These are phyloP conservation scores for Myzus persicae DNA, from an alignment of 1,140 invertebrate genomes.

Conservation along the genomic window DNA sequence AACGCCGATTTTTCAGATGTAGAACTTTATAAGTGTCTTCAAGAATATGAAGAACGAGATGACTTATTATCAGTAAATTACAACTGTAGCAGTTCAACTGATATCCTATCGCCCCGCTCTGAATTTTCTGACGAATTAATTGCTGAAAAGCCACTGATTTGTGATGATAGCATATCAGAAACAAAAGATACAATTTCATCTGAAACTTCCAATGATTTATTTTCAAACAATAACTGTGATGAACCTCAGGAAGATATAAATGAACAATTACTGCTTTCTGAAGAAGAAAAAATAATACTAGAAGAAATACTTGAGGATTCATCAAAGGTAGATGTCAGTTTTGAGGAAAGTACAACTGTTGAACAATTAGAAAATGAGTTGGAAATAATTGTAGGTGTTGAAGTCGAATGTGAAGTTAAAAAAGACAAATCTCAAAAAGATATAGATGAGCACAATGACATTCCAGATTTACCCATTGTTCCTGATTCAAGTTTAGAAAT, in stretches of 20 bases:
- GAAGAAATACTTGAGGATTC: slow-evolving; percentile 17
- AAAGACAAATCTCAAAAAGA: slow-evolving; percentile 1
- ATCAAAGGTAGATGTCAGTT: not conserved
- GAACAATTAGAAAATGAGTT: slow-evolving; percentile 29
- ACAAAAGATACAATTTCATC: slow-evolving; percentile 51
- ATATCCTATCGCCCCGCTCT: slow-evolving; percentile 14
- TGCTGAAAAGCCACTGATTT: slow-evolving; percentile 52
- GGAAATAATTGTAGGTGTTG: not conserved
- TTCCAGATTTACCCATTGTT: slow-evolving; percentile 51
- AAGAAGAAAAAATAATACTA: slow-evolving; percentile 19
- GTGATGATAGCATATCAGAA: slow-evolving; percentile 54
- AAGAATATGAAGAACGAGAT: slow-evolving; percentile 52
- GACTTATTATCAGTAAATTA: slow-evolving; percentile 35
- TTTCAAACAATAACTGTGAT: not conserved
- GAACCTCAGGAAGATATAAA: slow-evolving; percentile 16
- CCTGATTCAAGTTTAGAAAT: slow-evolving; percentile 41
- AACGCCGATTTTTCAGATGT: slow-evolving; percentile 45
- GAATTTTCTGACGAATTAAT: slow-evolving; percentile 54
- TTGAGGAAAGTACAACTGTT: not conserved
- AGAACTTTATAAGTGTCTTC: slow-evolving; percentile 56
- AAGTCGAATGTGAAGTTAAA: not conserved
- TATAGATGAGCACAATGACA: not conserved
- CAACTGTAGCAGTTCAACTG: slow-evolving; percentile 3
- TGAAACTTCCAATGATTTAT: not conserved
- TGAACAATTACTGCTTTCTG: slow-evolving; percentile 24